Base-by-base conservation (phyloP, 1,140 invertebrate species). In the Zaprionus camerounensis region DNA sequence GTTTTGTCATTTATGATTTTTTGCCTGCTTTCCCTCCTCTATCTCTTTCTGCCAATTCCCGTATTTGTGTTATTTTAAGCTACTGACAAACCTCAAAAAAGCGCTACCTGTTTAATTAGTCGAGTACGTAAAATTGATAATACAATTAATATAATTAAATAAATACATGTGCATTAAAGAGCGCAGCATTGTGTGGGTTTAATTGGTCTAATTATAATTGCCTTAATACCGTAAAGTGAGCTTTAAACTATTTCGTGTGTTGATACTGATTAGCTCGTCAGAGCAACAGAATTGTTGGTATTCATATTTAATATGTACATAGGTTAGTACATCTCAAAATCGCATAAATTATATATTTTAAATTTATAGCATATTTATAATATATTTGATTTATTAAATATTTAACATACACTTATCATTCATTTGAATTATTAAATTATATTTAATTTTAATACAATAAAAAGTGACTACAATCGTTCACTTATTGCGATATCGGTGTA, bases 1-100 rank as follows among this genome's bases (percentile, higher is more conserved):
- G 17, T 55, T 53, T 68, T 70, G 65, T 55, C 74, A 62, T 74
- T 57, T 74, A 67, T 46, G 76, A n/a, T 71, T 49, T 81, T 65
- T 56, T 9, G 11, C 26, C 26, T 28, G 31, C 31, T 58, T 63
- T 12, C 9, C 61, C 44, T 20, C 17, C 22, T 62, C 41, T 49
- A 5, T 28, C 1, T 46, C 15, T 61, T 34, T n/a, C 22, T 41
- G 9, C 5, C 22, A 6, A 7, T 46, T 11, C 2, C 2, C 6
- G 5, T 41, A 2, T 15, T n/a, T 15, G 15, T 15, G 5, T 15
- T 41, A 34, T n/a, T 41, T 20, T 51, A 51, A 51, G 46, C 46
- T 51, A 13, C 46, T 24, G 46, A 12, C 2, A 24, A 13, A 12
- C 20, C 9, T 20, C 6, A 46, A 51, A 51, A 51, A 24, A 20